Percentiles rank a stretch among this genome's conserved stretches.
Evolutionary conservation across 1,140 invertebrate species (phyloP).

Genomic region (Trissolcus basalis): DNA sequence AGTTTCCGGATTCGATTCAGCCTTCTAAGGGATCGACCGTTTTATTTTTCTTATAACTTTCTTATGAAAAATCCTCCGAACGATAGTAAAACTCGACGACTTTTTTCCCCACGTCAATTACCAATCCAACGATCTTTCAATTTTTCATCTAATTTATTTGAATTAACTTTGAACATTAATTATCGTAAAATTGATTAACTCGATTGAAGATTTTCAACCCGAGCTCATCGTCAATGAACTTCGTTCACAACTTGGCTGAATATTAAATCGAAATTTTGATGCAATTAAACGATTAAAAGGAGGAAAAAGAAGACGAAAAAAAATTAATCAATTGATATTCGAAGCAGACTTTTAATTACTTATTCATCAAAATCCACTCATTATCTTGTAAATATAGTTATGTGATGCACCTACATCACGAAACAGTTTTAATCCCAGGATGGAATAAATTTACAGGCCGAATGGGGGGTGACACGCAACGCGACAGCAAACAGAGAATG

Average conservation of each 20-base stretch:
- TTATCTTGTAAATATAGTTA: neutral
- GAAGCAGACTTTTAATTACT: neutral
- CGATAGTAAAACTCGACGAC: neutral
- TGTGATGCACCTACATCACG: neutral
- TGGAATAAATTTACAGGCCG: neutral
- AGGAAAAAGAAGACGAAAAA: neutral
- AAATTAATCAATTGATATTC: neutral
- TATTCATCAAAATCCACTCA: neutral
- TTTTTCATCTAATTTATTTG: too few species aligned
- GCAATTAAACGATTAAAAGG: neutral
- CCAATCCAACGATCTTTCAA: too few species aligned
- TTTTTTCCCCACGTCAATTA: too few species aligned
- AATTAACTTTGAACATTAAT: too few species aligned
- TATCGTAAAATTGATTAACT: too few species aligned
- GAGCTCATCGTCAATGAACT: too few species aligned
- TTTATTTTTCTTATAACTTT: constrained; percentile 11
- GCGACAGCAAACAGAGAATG: constrained; percentile 25
- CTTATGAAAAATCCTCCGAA: neutral
- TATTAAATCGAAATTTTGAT: too few species aligned
- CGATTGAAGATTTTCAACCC: too few species aligned
- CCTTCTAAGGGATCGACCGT: constrained; percentile 23
- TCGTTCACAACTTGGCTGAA: too few species aligned
- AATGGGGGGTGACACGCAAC: constrained; percentile 18
- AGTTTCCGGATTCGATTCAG: constrained; percentile 48
- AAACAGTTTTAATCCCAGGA: constrained; percentile 1